phyloP scores from a whole-genome alignment of 2,888 invertebrate genomes.

The Euplexia lucipara region DNA sequence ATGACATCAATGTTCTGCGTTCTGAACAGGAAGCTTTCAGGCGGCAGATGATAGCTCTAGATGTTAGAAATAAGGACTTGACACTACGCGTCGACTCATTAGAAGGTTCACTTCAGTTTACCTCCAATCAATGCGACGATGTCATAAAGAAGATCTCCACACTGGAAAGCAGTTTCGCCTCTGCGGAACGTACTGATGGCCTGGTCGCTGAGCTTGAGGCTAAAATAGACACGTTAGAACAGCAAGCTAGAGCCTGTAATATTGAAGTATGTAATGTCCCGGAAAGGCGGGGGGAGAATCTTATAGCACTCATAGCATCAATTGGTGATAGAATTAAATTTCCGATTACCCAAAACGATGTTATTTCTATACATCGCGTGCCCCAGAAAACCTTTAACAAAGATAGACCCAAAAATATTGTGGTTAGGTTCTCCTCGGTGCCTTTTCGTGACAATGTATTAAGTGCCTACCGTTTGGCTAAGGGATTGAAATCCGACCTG shows the following conservation, averaged over 20 bases:
- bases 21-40: not conserved
- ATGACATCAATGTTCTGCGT: not conserved
- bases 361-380: not conserved
- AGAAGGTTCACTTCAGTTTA: too few relatives aligned
- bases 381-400: not conserved
- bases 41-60: not conserved
- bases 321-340: not conserved
- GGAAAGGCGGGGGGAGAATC: conserved; percentile 2
- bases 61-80: not conserved
- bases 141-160: too few relatives aligned
- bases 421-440: too few relatives aligned
- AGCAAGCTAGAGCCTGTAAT: not conserved
- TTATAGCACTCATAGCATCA: too few relatives aligned
- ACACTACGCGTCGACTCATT: too few relatives aligned
- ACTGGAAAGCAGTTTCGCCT: not conserved
- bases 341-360: not conserved
- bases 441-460: not conserved
- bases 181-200: not conserved
- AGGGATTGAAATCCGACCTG: not conserved
- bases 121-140: too few relatives aligned
- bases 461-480: not conserved
- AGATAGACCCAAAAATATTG: conserved; percentile 1
- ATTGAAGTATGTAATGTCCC: conserved; percentile 1
- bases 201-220: not conserved
- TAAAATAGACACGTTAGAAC: not conserved